A percentile compares a stretch with the other conserved stretches of the same genome.
These are phyloP conservation scores for Cheilosia vulpina DNA, from an alignment of 2,888 invertebrate genomes.

Conservation along the genomic window DNA sequence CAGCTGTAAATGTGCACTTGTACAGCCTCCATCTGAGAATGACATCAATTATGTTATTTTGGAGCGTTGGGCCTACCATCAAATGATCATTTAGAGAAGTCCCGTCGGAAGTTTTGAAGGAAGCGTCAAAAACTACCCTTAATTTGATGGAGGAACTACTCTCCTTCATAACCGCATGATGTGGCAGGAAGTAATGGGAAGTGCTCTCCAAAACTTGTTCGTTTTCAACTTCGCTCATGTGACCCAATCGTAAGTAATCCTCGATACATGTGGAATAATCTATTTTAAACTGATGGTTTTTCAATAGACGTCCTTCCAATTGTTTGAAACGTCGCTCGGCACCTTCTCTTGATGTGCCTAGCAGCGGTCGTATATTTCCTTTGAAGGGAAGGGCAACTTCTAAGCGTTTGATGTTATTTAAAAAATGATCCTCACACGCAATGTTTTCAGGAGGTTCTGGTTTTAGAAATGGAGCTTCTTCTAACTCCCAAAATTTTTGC, in stretches of 20 bases:
- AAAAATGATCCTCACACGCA: slow-evolving; percentile 36
- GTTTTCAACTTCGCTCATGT: neutral
- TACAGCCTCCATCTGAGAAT: slow-evolving; percentile 15
- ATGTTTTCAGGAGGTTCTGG: slow-evolving; percentile 12
- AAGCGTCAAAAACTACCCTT: slow-evolving; percentile 58
- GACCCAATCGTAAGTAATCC: slow-evolving; percentile 10
- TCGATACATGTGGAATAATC: slow-evolving; percentile 15
- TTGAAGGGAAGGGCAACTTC: slow-evolving; percentile 47
- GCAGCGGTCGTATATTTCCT: neutral
- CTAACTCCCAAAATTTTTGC: slow-evolving; percentile 46
- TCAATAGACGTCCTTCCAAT: slow-evolving; percentile 5
- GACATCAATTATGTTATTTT: slow-evolving; percentile 5
- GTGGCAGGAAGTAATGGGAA: slow-evolving; percentile 14
- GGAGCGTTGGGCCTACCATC: neutral
- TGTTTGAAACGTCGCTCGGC: slow-evolving; percentile 8
- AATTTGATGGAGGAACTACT: slow-evolving; percentile 43
- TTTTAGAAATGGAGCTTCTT: slow-evolving; percentile 8
- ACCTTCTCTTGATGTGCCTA: slow-evolving; percentile 38
- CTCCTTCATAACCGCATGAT: slow-evolving; percentile 31
- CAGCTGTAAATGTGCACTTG: slow-evolving; percentile 1
- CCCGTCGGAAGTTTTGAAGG: slow-evolving; percentile 9
- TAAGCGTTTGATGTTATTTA: neutral
- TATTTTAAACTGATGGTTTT: neutral
- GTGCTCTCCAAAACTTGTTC: too few species aligned
- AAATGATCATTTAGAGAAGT: slow-evolving; percentile 13